These are phyloP conservation scores for Microctenopoma stevenorrisi DNA, from an alignment of 2,797 vertebrate genomes.

Conservation along the genomic window DNA sequence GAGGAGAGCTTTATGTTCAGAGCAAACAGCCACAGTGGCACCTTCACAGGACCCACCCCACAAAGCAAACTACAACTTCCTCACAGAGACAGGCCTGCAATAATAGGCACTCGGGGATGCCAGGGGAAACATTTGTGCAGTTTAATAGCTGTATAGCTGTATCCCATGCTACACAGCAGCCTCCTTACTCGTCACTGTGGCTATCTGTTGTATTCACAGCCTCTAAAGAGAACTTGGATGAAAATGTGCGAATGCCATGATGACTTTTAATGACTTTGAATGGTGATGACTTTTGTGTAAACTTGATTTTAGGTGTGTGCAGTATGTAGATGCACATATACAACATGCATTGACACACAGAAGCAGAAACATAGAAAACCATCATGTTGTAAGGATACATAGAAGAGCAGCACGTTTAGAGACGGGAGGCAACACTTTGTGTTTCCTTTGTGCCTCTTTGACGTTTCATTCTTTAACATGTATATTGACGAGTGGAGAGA, in stretches of 20 bases:
- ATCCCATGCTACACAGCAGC: constrained; percentile 5
- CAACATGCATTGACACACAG: background rate
- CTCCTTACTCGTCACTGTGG: constrained; percentile 12
- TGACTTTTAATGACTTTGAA: too few species aligned
- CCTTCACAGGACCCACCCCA: constrained; percentile 27
- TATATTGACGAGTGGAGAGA: constrained; percentile 33
- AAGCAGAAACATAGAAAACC: background rate
- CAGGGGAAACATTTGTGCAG: constrained; percentile 45
- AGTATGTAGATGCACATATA: background rate
- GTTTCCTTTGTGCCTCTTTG: constrained; percentile 14
- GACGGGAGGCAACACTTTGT: background rate
- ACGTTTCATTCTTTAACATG: constrained; percentile 52
- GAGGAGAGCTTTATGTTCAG: constrained; percentile 50
- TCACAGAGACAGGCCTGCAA: constrained; percentile 29
- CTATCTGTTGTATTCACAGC: constrained; percentile 12
- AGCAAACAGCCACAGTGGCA: constrained; percentile 51
- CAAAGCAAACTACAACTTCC: constrained; percentile 40
- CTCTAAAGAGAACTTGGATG: constrained; percentile 30
- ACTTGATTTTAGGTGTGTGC: too few species aligned
- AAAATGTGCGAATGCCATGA: constrained; percentile 1
- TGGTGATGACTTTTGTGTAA: constrained; percentile 15
- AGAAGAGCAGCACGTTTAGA: background rate
- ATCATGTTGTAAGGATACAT: background rate
- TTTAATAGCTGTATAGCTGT: constrained; percentile 58
- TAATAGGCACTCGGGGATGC: constrained; percentile 51